Evolutionary conservation across 2,888 invertebrate species (phyloP), one percentile per base, ranked within the genome.

Genomic region (Rhodophaea formosa): DNA sequence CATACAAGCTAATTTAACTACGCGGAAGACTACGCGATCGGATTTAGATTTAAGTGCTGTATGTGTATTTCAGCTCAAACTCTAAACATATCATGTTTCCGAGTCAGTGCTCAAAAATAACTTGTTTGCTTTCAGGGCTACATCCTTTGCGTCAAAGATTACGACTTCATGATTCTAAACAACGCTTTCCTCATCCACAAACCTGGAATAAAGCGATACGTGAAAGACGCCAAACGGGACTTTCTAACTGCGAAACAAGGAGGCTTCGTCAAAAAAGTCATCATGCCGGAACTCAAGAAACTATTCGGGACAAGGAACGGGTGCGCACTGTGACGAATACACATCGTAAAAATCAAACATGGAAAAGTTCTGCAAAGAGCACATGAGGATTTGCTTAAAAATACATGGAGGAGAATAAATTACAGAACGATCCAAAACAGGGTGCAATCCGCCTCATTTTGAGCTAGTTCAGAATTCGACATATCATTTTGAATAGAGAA

Each of bases 111-210:
- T 53, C 44, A 29, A 45, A 49, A 35, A 51, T 44, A 12, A 49
- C 46, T 52, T 62, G 53, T 64, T 53, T 49, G 14, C 35, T 87
- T 86, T 17, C 92, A 97, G 97, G 97, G 97, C 67, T 98, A 97
- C 86, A 94, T 96, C 58, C 93, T 98, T 63, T 98, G 98, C 86
- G 96, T 97, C 30, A 92, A 96, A 80, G 96, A 97, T 84, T 98
- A 98, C 85, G 97, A 98, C 79, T 97, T 98, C 82, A 95, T 97
- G 85, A 97, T 98, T 71, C 86, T 98, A 77, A 97, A 98, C 89
- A 97, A 97, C 85, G 97, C 96, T n/a, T 98, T 97, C 85, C 92
- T 98, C 60, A 96, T 96, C 54, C 98, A 98, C 87, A 96, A 97
- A 70, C 98, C 98, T 0, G 97, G 98, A 53, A 97, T 98, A 70